Percentiles rank a stretch among this genome's conserved stretches.
Conservation (phyloP, 1,140 invertebrate genomes). For the Leptonema lineaticorne region DNA sequence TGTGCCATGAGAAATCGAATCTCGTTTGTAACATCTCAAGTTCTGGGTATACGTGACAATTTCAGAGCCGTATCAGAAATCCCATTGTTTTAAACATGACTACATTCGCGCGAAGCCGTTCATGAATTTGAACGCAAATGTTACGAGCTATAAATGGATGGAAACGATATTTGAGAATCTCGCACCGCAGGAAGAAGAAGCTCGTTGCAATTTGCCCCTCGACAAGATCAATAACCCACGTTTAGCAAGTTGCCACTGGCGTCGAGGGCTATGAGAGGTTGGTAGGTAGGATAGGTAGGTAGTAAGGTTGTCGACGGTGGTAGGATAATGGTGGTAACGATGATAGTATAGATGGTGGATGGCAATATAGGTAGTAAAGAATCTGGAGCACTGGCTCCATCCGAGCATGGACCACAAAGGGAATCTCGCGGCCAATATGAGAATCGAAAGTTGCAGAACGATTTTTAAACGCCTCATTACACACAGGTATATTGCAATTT, state of each 20-base stretch:
- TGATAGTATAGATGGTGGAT: no score
- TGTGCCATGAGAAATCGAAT: no score
- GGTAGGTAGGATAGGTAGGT: background rate
- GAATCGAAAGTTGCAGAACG: slow-evolving; percentile 25
- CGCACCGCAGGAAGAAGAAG: background rate
- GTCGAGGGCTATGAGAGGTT: no score
- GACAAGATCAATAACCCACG: background rate
- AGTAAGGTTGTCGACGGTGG: no score
- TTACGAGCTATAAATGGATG: background rate
- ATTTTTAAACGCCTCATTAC: slow-evolving; percentile 38
- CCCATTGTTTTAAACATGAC: no score
- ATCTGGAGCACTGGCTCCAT: background rate
- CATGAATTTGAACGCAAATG: no score
- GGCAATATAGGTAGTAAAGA: background rate
- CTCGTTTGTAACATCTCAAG: no score
- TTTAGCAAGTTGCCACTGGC: background rate
- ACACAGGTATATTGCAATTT: slow-evolving; percentile 39
- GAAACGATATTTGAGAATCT: no score
- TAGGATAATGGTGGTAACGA: no score
- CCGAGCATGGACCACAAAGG: slow-evolving; percentile 11
- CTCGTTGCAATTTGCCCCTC: background rate
- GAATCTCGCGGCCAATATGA: background rate
- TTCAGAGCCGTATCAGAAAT: no score
- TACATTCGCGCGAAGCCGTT: no score
- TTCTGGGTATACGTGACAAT: no score